Conservation (phyloP, 2,888 invertebrate species). For the Macroteleia sp. region DNA sequence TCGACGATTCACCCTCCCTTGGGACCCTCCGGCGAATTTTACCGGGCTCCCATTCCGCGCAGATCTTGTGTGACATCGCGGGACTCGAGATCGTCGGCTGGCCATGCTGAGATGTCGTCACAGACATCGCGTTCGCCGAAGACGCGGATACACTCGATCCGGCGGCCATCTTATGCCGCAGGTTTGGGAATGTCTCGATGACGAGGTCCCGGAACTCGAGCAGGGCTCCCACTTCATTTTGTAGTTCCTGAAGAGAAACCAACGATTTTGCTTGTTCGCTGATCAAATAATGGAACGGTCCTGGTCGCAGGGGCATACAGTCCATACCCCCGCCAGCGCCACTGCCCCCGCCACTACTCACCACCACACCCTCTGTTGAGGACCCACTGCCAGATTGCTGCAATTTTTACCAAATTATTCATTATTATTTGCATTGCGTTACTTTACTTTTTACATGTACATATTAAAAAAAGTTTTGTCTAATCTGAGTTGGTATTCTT, state of each 20-base stretch:
- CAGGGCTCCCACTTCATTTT: conserved; percentile 96
- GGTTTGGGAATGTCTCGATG: conserved; percentile 96
- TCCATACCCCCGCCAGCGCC: conserved; percentile 88
- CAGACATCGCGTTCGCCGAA: conserved; percentile 79
- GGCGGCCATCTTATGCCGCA: conserved; percentile 93
- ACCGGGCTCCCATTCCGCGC: conserved; percentile 91
- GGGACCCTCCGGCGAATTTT: conserved; percentile 88
- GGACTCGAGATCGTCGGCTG: conserved; percentile 81
- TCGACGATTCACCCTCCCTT: conserved; percentile 76
- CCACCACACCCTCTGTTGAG: conserved; percentile 71
- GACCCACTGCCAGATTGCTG: conserved; percentile 80
- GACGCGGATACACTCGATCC: conserved; percentile 85
- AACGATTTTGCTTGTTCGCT: conserved; percentile 95
- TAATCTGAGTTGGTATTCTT: no score
- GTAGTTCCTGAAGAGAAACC: conserved; percentile 94
- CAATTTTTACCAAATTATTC: no score
- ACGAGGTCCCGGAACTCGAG: conserved; percentile 96
- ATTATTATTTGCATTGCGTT: no score
- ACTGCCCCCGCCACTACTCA: conserved; percentile 46
- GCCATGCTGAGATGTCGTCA: conserved; percentile 84
- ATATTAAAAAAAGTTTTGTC: no score
- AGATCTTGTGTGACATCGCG: conserved; percentile 82
- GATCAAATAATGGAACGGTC: conserved; percentile 90
- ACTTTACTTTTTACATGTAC: no score
- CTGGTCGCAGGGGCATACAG: conserved; percentile 91